Evolutionary conservation across 2,113 vertebrate genomes (phyloP), one percentile per base, ranked within the genome.

Genomic region (Columba livia): DNA sequence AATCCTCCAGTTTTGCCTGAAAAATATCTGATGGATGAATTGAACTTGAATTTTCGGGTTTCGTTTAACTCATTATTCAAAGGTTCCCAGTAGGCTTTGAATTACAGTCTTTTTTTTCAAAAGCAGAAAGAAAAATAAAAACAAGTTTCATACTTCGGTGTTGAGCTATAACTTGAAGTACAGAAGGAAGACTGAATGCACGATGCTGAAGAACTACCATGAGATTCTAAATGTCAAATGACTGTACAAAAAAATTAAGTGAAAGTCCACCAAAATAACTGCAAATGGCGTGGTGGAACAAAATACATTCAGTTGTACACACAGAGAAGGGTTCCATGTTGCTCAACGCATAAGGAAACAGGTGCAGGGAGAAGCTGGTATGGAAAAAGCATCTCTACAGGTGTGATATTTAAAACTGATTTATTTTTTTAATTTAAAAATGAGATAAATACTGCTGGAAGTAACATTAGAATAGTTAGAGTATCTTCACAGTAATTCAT

Each of bases 311-410:
- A 15, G 23, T 2, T 54, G 36, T 47, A 54, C 25, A 7, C 13
- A 26, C 3, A 34, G 26, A 44, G 15, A 15, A 54, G 16, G 21
- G 23, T 9, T 82, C 16, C 11, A 2, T 5, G 2, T 54, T 20
- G 23, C 48, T 79, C 42, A n/a, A 23, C 0, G 0, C 0, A 1
- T 54, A 28, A 58, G 20, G 31, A 82, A 75, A 51, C 3, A 2
- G 31, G 9, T 47, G 28, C 24, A 48, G 19, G 25, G 65, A 67
- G 36, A 73, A 40, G 15, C 0, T 38, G 11, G 5, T 56, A 25
- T 11, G 19, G 40, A 81, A 73, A 53, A 19, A 56, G 5, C 25
- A 31, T 64, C 48, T 58, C 53, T 71, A 24, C 12, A 1, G 23
- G 11, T 21, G 9, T 17, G 40, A 28, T 60, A 28, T 10, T 66